Evolutionary conservation across 2,113 vertebrate genomes (phyloP).

Genomic region (Halcyon senegalensis): DNA sequence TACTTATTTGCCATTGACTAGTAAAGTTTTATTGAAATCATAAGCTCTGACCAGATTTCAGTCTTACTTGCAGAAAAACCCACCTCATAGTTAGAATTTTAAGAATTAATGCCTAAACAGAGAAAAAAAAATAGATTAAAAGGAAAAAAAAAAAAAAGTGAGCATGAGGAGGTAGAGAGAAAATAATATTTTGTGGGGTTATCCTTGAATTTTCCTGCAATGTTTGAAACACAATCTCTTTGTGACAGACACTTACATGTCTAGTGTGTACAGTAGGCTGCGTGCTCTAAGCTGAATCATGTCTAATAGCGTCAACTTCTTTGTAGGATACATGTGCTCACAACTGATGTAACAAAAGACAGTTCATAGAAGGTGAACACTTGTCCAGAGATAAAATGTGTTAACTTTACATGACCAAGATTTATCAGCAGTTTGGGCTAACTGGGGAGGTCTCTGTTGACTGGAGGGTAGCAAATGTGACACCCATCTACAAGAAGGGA

Average conservation of each 20-base stretch:
- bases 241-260: neutral
- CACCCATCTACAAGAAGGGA: too few species aligned
- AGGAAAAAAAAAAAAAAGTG: too few species aligned
- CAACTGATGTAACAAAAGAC: neutral
- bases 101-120: neutral
- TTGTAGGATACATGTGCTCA: neutral
- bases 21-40: neutral
- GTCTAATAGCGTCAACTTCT: neutral
- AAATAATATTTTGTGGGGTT: neutral
- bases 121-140: neutral
- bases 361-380: fast-evolving
- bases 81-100: neutral
- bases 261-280: neutral
- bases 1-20: neutral
- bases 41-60: neutral
- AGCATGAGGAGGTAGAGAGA: neutral
- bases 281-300: neutral
- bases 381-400: neutral
- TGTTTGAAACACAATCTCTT: neutral
- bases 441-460: too few species aligned
- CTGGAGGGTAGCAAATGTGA: too few species aligned
- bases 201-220: neutral
- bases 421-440: neutral
- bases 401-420: neutral
- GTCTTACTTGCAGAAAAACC: neutral